Evolutionary conservation across 2,113 vertebrate species (phyloP).

Genomic region (Phyllostomus hastatus): DNA sequence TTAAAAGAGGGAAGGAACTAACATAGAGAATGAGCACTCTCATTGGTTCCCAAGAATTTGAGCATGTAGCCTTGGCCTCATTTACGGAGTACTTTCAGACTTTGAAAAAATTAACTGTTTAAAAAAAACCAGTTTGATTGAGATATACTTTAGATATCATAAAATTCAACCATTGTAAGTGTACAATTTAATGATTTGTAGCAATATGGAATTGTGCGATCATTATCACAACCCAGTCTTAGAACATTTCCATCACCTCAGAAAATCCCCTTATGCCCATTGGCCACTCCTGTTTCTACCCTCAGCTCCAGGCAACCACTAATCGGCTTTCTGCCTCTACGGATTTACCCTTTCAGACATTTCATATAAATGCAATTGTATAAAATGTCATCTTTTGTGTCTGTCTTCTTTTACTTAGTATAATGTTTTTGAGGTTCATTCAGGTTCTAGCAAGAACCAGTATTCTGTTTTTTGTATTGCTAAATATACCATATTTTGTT

Average conservation of each 20-base stretch:
- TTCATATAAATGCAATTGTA: not conserved
- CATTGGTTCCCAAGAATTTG: not conserved
- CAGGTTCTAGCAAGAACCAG: constrained; percentile 1
- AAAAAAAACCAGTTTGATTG: not conserved
- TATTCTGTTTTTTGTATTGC: constrained; percentile 16
- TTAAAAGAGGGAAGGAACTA: not conserved
- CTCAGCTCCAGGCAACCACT: not conserved
- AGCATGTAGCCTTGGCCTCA: not conserved
- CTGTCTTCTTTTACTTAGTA: constrained; percentile 4
- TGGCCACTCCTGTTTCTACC: not conserved
- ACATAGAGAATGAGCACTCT: not conserved
- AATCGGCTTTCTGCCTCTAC: not conserved
- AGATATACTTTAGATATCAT: not conserved
- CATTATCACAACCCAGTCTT: not conserved
- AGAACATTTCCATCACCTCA: not conserved
- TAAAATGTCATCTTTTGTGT: not conserved
- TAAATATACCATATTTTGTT: constrained; percentile 9
- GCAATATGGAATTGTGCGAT: not conserved
- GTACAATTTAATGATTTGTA: not conserved
- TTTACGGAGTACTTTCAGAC: not conserved
- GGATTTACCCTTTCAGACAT: constrained; percentile 6
- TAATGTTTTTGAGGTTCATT: not conserved
- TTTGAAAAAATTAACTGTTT: not conserved
- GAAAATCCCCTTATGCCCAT: not conserved
- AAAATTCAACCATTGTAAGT: not conserved